Base-by-base conservation (phyloP, 1,140 invertebrate species). In the Bombus cullumanus region DNA sequence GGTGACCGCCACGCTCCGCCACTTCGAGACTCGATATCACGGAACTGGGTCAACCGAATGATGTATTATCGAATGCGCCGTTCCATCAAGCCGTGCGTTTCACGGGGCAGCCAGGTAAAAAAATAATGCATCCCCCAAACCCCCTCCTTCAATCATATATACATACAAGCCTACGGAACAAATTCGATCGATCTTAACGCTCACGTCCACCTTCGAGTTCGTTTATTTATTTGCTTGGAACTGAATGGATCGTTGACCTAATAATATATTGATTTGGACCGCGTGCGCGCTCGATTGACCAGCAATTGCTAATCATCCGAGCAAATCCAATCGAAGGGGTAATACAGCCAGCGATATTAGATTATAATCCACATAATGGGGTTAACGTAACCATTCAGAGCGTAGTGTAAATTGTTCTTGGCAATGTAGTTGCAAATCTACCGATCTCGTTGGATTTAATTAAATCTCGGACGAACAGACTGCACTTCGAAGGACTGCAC, bases 11-110 rank as follows among this genome's bases (percentile, higher is more conserved):
- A 86, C 82, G 75, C 64, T 84, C 80, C 80, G 79, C 73, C 85
- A 77, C 85, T 77, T 83, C 80, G 85, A 83, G 85, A 77, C 80
- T 71, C 85, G 73, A 69, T 86, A 71, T 72, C 81, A 53, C 73
- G 57, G 68, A 86, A 86, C 81, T 83, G 85, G 85, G 85, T 86
- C 85, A 76, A 77, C 81, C 85, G 85, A 86, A 86, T 72, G 73
- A 83, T 77, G 81, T 83, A 86, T 86, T 75, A 83, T 86, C 85
- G 83, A 81, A 85, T 80, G 25, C 41, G n/a, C 39, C 77, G 83
- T 79, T 47, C 76, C 83, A 79, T 80, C 64, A 25, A 57, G 34
- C 31, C 25, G 39, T 43, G 53, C 39, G 43, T 81, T 81, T 78
- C 57, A 41, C 77, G n/a, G 37, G 4, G 0, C 28, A 31, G 22